Evolutionary conservation across 1,140 invertebrate genomes (phyloP), one percentile per base, ranked within the genome.

Genomic region (Aphelenchoides fujianensis): DNA sequence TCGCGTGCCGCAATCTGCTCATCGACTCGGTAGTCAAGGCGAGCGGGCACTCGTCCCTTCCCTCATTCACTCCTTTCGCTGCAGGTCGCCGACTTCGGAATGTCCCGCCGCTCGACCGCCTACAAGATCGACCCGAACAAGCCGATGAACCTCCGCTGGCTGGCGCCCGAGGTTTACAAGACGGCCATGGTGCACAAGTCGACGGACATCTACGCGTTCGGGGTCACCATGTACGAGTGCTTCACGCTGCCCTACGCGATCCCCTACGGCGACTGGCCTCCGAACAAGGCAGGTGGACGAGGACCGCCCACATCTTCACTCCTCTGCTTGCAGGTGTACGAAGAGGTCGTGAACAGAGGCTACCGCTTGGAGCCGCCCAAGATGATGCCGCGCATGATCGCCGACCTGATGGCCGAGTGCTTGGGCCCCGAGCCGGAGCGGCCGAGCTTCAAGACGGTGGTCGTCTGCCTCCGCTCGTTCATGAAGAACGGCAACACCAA

Each of bases 61-160:
- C n/a, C n/a, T n/a, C n/a, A n/a, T n/a, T n/a, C n/a, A n/a, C n/a
- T n/a, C n/a, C n/a, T n/a, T n/a, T n/a, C n/a, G n/a, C n/a, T 86
- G 28, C 98, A 98, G 87, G 96, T 98, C 79, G 94, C 94, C 0
- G 95, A 97, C 85, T 98, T 98, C 86, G 95, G 95, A 2, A 87
- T 98, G 28, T 94, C 95, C 0, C 88, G 95, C 76, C 34, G 52
- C 32, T 37, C 68, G 7, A 75, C 31, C 1, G 74, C 63, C 16
- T 78, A 75, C 37, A 75, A 72, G 41, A 57, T 75, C n/a, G 74
- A 75, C 36, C 66, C 64, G 12, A 72, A 78, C 34, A 75, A 75
- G 36, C 74, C 74, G 23, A 57, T 78, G 37, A 78, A 78, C 73
- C 52, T 75, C 9, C 74, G 74, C 23, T 75, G 75, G 75, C 54